phyloP scores from a whole-genome alignment of 2,113 vertebrate species.

The Archilochus colubris region DNA sequence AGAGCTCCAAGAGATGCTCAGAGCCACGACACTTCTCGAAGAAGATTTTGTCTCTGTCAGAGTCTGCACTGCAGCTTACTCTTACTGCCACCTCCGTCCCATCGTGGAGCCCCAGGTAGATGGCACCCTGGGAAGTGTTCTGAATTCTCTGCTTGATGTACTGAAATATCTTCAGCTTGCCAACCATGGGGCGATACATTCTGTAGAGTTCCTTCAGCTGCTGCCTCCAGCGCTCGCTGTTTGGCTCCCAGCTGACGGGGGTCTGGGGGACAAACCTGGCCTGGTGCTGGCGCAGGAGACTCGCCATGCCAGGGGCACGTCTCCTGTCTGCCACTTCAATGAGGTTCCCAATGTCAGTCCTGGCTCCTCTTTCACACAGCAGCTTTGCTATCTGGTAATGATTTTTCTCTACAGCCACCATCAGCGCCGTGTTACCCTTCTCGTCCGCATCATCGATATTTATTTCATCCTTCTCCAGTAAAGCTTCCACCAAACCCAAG shows the following conservation, averaged over 20 bases:
- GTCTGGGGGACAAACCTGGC: not conserved
- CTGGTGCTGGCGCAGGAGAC: not conserved
- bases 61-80: not conserved
- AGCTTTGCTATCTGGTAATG: not conserved
- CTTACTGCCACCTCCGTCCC: slow-evolving; percentile 73
- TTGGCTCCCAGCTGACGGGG: slow-evolving; percentile 29
- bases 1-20: slow-evolving; percentile 58
- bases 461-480: slow-evolving; percentile 48
- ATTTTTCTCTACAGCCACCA: slow-evolving; percentile 30
- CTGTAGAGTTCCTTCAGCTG: slow-evolving; percentile 40
- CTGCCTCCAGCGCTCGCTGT: slow-evolving; percentile 58
- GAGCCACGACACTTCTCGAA: not conserved
- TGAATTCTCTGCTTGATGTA: slow-evolving; percentile 51
- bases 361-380: slow-evolving; percentile 61
- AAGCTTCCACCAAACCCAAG: slow-evolving; percentile 36
- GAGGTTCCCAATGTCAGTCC: slow-evolving; percentile 27
- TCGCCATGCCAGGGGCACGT: not conserved
- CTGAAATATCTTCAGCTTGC: slow-evolving; percentile 70
- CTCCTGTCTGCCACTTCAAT: not conserved
- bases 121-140: slow-evolving; percentile 41
- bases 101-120: slow-evolving; percentile 72
- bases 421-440: slow-evolving; percentile 63
- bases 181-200: slow-evolving; percentile 38
- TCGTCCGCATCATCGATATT: slow-evolving; percentile 57
- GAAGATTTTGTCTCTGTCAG: slow-evolving; percentile 45